Base-by-base conservation (phyloP, 2,113 vertebrate species). In the Furnarius figulus region DNA sequence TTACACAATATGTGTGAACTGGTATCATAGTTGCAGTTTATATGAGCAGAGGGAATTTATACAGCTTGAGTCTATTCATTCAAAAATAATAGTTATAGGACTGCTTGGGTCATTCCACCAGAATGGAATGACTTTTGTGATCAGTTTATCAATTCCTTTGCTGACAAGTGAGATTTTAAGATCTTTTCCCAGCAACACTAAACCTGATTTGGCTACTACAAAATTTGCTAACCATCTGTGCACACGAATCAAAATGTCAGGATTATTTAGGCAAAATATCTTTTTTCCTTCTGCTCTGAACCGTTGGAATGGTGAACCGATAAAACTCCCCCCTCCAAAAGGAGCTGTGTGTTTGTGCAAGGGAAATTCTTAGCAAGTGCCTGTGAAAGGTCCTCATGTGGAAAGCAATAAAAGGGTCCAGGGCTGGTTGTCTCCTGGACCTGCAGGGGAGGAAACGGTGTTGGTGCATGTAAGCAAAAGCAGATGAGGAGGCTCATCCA, bases 141-240 rank as follows among this genome's bases (percentile, higher is more conserved):
- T 90, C 83, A 66, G 79, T 95, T 97, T 94, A 89, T 96, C 83
- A 95, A 73, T 91, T 92, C 67, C 71, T 89, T 85, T 71, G 10
- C 74, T 87, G 89, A 95, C 89, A 96, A 90, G 68, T 82, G 86
- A 89, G 30, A 78, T 75, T 94, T 80, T 67, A 90, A 93, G 91
- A 47, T 94, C 93, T 95, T 95, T 95, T 87, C 55, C 94, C 82
- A 66, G 87, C 76, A 75, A 75, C 79, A 49, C 40, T 95, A 90
- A 93, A 95, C 67, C 89, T 93, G 95, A 93, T 93, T 96, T 86
- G 95, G 79, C 96, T 87, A 90, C 90, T 95, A 47, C 28, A 63
- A 86, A 89, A 90, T 90, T 86, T 92, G 71, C 91, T 58, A 78
- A 55, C 94, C 93, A 96, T 94, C 94, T 97, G 95, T 89, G 91